phyloP scores from a whole-genome alignment of 2,113 vertebrate species.

The Lamprologus callipterus region DNA sequence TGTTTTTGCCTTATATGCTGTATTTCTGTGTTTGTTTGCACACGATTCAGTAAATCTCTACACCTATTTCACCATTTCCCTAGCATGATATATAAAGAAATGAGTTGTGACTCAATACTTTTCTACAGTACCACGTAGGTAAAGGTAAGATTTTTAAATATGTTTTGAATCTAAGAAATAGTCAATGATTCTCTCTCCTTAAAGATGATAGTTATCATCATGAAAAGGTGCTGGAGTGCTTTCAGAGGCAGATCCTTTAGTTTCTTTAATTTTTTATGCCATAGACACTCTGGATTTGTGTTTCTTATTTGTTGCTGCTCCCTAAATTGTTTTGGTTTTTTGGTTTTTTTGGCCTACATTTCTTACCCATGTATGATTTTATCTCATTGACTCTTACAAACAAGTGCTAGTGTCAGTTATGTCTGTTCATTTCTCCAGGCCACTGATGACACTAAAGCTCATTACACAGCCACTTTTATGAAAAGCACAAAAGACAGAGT shows the following conservation, averaged over 20 bases:
- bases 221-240: background rate
- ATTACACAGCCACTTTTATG: background rate
- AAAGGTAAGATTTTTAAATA: background rate
- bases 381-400: background rate
- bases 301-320: background rate
- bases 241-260: background rate
- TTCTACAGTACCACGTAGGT: background rate
- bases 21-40: rapidly evolving
- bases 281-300: background rate
- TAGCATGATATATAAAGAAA: background rate
- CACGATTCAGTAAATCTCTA: background rate
- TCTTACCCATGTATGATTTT: background rate
- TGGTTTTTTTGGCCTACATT: background rate
- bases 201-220: background rate
- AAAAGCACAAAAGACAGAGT: background rate
- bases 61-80: background rate
- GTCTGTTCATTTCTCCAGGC: background rate
- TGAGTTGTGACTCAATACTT: background rate
- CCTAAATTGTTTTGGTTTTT: background rate
- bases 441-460: background rate
- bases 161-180: background rate
- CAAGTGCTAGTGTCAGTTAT: background rate
- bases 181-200: background rate
- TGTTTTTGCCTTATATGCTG: background rate
- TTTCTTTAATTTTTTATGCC: background rate